Evolutionary conservation across 1,140 invertebrate species (phyloP).

Genomic region (Caenorhabditis remanei): DNA sequence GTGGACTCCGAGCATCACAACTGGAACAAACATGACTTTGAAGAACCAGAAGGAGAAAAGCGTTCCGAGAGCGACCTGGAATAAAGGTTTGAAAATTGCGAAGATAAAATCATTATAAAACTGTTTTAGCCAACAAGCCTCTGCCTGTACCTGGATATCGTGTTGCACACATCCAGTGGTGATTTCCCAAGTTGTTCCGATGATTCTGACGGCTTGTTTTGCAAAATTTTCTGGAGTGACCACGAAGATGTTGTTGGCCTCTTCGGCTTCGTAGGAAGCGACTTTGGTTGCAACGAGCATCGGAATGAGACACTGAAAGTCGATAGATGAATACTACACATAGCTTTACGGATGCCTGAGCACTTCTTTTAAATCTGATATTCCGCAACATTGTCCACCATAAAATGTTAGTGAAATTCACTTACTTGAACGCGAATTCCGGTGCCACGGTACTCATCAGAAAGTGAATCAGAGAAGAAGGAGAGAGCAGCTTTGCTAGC

Average conservation of each 20-base stretch:
- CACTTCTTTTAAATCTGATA: too few species aligned
- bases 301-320: conserved; percentile 74
- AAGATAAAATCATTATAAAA: conserved; percentile 33
- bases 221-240: conserved; percentile 73
- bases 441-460: conserved; percentile 74
- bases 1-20: conserved; percentile 73
- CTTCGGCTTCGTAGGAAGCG: conserved; percentile 73
- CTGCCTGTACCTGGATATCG: conserved; percentile 72
- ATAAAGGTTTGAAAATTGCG: conserved; percentile 3
- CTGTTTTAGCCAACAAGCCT: conserved; percentile 16
- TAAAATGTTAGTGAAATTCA: too few species aligned
- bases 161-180: conserved; percentile 75
- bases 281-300: conserved; percentile 76
- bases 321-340: neutral
- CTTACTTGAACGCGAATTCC: conserved; percentile 76
- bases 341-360: neutral
- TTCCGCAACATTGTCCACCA: too few species aligned
- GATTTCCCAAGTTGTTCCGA: conserved; percentile 70
- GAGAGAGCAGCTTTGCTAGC: conserved; percentile 76
- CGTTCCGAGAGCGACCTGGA: conserved; percentile 72
- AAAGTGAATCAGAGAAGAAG: conserved; percentile 74
- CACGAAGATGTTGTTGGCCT: conserved; percentile 75
- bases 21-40: conserved; percentile 74
- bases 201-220: conserved; percentile 72
- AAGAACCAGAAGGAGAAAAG: conserved; percentile 75